These are phyloP conservation scores for Drosophila ohnishii DNA, from an alignment of 1,140 invertebrate species.

Conservation along the genomic window DNA sequence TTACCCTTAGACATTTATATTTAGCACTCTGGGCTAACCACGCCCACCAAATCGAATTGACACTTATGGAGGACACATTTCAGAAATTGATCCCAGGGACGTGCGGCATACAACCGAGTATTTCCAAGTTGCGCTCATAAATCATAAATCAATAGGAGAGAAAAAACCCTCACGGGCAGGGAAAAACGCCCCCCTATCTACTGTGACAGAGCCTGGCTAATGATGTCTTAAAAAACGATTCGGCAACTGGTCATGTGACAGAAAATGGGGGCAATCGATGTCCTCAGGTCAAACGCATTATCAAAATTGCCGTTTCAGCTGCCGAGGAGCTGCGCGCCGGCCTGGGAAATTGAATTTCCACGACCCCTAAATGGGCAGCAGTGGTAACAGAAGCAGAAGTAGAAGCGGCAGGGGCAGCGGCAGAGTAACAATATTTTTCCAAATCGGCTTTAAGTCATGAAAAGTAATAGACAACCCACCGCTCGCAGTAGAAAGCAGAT, in stretches of 20 bases:
- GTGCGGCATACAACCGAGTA: slow-evolving; percentile 32
- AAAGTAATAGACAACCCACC: slow-evolving; percentile 79
- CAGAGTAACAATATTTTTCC: slow-evolving; percentile 79
- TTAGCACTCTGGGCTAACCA: slow-evolving; percentile 29
- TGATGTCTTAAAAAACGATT: slow-evolving; percentile 82
- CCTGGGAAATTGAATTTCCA: slow-evolving; percentile 77
- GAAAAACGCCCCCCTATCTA: slow-evolving; percentile 17
- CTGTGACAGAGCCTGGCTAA: slow-evolving; percentile 50
- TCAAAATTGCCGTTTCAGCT: slow-evolving; percentile 79
- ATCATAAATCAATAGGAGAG: slow-evolving; percentile 75
- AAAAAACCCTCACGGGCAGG: slow-evolving; percentile 32
- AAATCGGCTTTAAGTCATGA: slow-evolving; percentile 83
- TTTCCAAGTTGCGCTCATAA: slow-evolving; percentile 62
- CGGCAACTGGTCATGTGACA: slow-evolving; percentile 67
- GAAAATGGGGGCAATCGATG: slow-evolving; percentile 76
- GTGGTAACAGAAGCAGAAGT: background rate
- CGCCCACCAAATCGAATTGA: slow-evolving; percentile 72
- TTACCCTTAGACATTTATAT: background rate
- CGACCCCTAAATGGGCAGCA: slow-evolving; percentile 55
- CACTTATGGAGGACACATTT: slow-evolving; percentile 63
- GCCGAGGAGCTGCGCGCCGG: slow-evolving; percentile 32
- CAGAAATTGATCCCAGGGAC: slow-evolving; percentile 69
- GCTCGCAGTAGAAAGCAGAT: slow-evolving; percentile 77
- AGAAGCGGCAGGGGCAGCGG: background rate
- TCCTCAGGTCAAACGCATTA: slow-evolving; percentile 81